A percentile compares a stretch with the other conserved stretches of the same genome.
phyloP scores from a whole-genome alignment of 2,888 invertebrate species.

The Cantharis rustica region DNA sequence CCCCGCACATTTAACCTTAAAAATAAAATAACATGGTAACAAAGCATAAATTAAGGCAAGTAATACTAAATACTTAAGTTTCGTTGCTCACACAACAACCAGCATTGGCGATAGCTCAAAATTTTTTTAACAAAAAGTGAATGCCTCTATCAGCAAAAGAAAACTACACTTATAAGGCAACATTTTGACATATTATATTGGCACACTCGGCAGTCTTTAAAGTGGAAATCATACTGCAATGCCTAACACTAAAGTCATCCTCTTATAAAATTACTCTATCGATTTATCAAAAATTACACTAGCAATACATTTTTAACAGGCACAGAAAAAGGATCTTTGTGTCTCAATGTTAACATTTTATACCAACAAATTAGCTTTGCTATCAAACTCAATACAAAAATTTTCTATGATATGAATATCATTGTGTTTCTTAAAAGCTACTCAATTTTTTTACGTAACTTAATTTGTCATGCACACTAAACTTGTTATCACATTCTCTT shows the following conservation, averaged over 20 bases:
- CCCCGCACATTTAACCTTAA: not conserved
- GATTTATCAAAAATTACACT: not conserved
- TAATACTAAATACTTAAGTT: not conserved
- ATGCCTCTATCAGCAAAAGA: not conserved
- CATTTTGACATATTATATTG: slow-evolving; percentile 23
- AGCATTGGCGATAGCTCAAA: not conserved
- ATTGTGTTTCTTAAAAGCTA: not conserved
- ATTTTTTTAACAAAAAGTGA: not conserved
- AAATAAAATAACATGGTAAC: not conserved
- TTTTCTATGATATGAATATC: not conserved
- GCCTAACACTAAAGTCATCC: slow-evolving; percentile 7
- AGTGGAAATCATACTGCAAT: slow-evolving; percentile 16
- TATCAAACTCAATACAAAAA: not conserved
- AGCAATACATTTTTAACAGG: not conserved
- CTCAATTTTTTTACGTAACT: not conserved
- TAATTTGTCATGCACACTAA: not conserved
- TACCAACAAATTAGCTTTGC: not conserved
- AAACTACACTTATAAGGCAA: slow-evolving; percentile 24
- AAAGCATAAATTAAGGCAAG: not conserved
- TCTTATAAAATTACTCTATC: not conserved
- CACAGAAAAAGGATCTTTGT: not conserved
- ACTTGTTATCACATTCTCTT: not conserved
- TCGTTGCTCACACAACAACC: not conserved
- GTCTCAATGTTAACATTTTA: not conserved
- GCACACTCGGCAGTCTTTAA: slow-evolving; percentile 30